A percentile compares a stretch with the other conserved stretches of the same genome.
Conservation (phyloP, 2,797 vertebrate species). For the Ciconia nigra region DNA sequence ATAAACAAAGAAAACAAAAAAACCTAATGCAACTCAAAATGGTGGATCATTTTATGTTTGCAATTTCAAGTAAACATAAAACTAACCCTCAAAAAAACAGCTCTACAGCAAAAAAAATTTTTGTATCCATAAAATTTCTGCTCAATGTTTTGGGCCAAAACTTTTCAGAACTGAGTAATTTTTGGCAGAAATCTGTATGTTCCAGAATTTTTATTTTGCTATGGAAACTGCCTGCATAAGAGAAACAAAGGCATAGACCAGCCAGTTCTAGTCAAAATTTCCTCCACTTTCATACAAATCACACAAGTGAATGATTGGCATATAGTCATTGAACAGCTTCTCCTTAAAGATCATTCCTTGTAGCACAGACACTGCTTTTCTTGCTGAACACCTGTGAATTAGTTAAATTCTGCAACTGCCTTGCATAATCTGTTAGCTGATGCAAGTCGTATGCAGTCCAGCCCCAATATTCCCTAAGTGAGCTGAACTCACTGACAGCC, state of each 20-base stretch:
- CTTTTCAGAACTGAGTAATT: background rate
- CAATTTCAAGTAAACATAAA: background rate
- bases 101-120: too few relatives aligned
- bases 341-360: background rate
- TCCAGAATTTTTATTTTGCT: slow-evolving; percentile 5
- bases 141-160: background rate
- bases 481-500: background rate
- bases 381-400: background rate
- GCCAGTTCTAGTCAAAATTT: background rate
- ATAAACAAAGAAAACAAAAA: background rate
- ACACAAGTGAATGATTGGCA: background rate
- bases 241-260: background rate
- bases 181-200: background rate
- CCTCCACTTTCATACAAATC: background rate
- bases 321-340: background rate
- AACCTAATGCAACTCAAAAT: background rate
- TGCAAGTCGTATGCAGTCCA: background rate
- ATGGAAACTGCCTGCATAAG: background rate
- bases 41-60: background rate
- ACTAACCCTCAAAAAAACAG: background rate
- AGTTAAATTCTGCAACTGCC: background rate
- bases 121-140: background rate
- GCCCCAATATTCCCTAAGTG: background rate
- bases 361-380: background rate
- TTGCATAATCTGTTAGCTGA: background rate